Evolutionary conservation across 2,797 vertebrate species (phyloP).

Genomic region (Cryptoprocta ferox): DNA sequence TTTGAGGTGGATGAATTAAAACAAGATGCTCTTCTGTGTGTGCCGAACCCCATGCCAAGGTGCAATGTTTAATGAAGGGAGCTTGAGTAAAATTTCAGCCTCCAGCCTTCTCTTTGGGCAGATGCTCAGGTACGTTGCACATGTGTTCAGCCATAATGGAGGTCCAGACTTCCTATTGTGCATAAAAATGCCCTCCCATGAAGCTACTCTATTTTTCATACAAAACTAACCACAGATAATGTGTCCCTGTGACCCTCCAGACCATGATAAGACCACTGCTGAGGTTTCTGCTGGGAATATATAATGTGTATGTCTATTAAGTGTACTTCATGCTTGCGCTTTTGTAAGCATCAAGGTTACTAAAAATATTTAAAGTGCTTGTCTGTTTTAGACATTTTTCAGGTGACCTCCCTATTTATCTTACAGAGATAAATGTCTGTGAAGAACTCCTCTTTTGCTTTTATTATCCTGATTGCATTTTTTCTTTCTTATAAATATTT

Average conservation of each 20-base stretch:
- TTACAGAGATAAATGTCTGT: not conserved
- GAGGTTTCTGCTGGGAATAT: not conserved
- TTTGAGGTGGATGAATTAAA: not conserved
- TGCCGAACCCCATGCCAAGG: not conserved
- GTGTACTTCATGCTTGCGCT: not conserved
- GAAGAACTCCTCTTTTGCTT: not conserved
- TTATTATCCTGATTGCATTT: not conserved
- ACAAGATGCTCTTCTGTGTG: not conserved
- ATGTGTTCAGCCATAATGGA: not conserved
- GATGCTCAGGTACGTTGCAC: not conserved
- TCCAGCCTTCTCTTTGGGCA: not conserved
- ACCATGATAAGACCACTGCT: not conserved
- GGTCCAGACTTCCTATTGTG: too few relatives aligned
- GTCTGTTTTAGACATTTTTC: not conserved
- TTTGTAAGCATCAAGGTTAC: not conserved
- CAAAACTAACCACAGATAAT: not conserved
- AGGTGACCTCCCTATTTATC: not conserved
- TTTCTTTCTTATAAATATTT: constrained; percentile 20
- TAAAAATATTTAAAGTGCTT: not conserved
- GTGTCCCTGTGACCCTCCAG: not conserved
- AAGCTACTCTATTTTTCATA: not conserved
- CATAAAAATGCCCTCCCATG: not conserved
- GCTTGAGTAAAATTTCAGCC: not conserved
- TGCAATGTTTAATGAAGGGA: not conserved
- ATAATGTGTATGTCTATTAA: not conserved